These are phyloP conservation scores for human (Homo sapiens) DNA, from an alignment of 2,113 vertebrate genomes.

Conservation along the genomic window DNA sequence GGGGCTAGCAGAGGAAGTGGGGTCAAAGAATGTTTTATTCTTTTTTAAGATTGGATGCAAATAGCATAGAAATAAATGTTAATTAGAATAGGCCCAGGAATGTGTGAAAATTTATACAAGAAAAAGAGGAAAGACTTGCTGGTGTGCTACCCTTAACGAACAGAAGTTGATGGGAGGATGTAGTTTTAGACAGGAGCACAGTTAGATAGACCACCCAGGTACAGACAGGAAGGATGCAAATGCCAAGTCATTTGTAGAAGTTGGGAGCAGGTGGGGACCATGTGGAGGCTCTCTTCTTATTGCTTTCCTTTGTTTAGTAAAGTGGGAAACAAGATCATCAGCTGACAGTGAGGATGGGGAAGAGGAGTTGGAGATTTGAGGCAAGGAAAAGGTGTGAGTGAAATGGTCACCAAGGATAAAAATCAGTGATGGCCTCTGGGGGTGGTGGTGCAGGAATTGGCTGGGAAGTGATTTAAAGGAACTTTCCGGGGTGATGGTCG, in stretches of 20 bases:
- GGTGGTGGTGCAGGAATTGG: neutral
- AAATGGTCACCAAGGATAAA: neutral
- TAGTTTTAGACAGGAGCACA: neutral
- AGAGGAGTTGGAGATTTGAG: neutral
- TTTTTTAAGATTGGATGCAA: neutral
- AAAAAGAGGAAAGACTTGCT: neutral
- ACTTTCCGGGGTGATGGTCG: neutral
- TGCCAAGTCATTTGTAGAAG: neutral
- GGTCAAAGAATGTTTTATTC: neutral
- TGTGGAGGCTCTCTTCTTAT: neutral
- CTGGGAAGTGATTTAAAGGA: neutral
- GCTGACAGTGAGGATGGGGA: neutral
- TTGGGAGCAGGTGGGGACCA: accelerated
- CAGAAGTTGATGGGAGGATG: neutral
- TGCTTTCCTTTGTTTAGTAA: neutral
- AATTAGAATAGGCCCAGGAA: neutral
- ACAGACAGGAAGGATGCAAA: neutral
- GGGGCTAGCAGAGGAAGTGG: neutral
- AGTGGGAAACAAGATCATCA: neutral
- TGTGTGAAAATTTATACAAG: neutral
- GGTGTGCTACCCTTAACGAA: neutral
- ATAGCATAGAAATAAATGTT: neutral
- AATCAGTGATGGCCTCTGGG: neutral
- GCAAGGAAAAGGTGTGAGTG: slow-evolving; percentile 10
- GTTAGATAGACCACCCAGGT: neutral